Conservation (phyloP, 2,113 vertebrate genomes). For the Microcebus lehilahytsara region DNA sequence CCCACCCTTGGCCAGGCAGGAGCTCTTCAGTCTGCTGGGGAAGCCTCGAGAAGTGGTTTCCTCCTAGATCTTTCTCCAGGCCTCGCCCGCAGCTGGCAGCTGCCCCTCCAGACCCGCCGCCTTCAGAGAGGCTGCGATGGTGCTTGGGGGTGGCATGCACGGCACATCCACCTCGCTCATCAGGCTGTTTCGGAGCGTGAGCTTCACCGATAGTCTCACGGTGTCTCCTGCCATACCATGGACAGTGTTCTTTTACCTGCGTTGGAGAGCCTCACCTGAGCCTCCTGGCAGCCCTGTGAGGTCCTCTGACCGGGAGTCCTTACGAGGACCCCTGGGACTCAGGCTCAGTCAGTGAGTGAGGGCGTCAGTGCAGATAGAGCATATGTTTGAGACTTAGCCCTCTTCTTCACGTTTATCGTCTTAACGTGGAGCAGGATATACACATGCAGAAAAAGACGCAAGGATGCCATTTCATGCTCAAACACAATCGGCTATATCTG, state of each 20-base stretch:
- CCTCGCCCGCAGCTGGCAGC: neutral
- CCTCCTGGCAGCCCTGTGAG: neutral
- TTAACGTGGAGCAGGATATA: neutral
- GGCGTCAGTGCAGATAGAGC: neutral
- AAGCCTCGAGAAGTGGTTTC: neutral
- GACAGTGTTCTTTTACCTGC: neutral
- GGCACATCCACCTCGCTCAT: fast-evolving
- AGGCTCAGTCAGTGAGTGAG: neutral
- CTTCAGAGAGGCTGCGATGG: neutral
- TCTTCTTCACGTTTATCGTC: neutral
- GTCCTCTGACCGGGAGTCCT: neutral
- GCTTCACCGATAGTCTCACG: neutral
- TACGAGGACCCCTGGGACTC: neutral
- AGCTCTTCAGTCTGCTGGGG: neutral
- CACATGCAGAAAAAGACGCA: neutral
- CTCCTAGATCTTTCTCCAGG: neutral
- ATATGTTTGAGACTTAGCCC: neutral
- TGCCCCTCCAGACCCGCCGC: neutral
- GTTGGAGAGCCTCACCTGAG: neutral
- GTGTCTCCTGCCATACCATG: fast-evolving
- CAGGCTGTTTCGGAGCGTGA: fast-evolving
- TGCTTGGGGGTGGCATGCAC: neutral
- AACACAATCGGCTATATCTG: neutral
- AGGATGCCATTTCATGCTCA: fast-evolving
- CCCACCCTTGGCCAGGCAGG: neutral